Conservation (phyloP, 2,888 invertebrate species). For the Nomada ferruginata region DNA sequence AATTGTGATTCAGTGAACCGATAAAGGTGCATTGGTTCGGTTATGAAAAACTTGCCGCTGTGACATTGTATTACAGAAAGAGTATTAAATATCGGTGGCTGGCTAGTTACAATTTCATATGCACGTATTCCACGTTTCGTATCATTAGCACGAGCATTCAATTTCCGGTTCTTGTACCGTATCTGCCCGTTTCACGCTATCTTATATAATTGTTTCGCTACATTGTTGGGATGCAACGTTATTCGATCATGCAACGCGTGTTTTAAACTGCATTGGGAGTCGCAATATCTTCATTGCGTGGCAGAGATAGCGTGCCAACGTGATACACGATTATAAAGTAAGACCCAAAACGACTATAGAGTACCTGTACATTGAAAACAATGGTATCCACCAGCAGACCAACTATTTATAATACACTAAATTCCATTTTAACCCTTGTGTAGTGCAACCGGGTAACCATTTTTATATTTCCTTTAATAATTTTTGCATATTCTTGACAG, state of each 20-base stretch:
- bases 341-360: no score
- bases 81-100: constrained; percentile 1
- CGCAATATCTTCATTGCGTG: neutral
- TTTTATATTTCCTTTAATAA: no score
- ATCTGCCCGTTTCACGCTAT: neutral
- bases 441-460: no score
- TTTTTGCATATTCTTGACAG: no score
- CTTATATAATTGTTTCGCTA: constrained; percentile 28
- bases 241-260: constrained; percentile 6
- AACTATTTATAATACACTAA: neutral
- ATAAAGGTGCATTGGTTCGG: no score
- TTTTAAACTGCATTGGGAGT: neutral
- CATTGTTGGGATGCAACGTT: constrained; percentile 10
- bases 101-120: neutral
- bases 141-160: constrained; percentile 22
- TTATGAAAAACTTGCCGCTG: neutral
- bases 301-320: neutral
- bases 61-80: neutral
- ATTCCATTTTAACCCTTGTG: no score
- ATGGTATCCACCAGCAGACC: neutral
- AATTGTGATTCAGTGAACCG: neutral
- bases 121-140: constrained; percentile 2
- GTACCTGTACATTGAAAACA: no score
- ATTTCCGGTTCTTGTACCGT: constrained; percentile 23
- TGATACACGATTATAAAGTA: neutral